phyloP scores from a whole-genome alignment of 1,140 invertebrate species.

The Zaprionus kolodkinae region DNA sequence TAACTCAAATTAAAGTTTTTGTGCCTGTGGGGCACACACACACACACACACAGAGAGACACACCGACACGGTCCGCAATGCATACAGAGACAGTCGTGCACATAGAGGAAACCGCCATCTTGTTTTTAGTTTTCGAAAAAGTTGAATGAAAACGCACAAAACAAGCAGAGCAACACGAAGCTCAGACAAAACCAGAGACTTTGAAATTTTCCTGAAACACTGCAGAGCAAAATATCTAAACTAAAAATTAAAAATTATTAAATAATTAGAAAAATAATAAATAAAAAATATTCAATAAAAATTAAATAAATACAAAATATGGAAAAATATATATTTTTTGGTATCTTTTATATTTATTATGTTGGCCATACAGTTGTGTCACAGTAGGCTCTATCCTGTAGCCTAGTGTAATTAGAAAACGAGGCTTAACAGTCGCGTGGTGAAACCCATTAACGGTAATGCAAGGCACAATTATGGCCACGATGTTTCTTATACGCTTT shows the following conservation, averaged over 20 bases:
- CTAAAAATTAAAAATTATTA: no score
- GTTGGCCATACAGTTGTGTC: no score
- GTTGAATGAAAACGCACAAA: constrained; percentile 59
- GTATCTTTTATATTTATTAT: no score
- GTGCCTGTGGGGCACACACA: constrained; percentile 61
- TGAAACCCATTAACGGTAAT: constrained; percentile 53
- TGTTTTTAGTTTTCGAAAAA: constrained; percentile 71
- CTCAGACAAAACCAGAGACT: constrained; percentile 15
- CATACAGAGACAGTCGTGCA: constrained; percentile 5
- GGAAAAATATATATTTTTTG: not conserved
- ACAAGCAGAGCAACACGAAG: constrained; percentile 46
- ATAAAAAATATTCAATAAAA: no score
- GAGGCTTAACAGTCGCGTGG: constrained; percentile 15
- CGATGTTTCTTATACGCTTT: constrained; percentile 30
- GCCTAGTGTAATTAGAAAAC: constrained; percentile 22
- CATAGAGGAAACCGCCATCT: constrained; percentile 54
- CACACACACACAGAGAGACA: constrained; percentile 23
- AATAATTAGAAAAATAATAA: not conserved
- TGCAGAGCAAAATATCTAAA: not conserved
- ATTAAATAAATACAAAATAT: not conserved
- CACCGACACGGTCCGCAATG: constrained; percentile 13
- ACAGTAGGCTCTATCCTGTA: no score
- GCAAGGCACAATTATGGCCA: constrained; percentile 41
- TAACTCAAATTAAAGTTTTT: constrained; percentile 79
- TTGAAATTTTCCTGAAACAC: constrained; percentile 10